These are phyloP conservation scores for Phataginus tetradactyla DNA, from an alignment of 2,797 vertebrate species.

Conservation along the genomic window DNA sequence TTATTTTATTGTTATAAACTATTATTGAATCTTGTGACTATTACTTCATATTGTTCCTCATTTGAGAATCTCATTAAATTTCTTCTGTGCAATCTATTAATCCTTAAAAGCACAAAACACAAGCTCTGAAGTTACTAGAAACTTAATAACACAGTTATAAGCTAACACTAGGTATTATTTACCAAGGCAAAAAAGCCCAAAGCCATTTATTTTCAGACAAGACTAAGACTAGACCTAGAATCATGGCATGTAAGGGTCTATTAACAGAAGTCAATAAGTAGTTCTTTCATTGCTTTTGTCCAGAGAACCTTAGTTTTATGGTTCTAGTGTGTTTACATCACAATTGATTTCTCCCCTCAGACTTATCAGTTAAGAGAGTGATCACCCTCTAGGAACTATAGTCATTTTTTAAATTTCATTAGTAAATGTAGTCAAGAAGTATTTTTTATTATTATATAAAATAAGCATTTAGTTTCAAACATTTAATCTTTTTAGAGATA, in stretches of 20 bases:
- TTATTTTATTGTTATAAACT: neutral
- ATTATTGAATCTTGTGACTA: neutral
- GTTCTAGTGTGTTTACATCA: neutral
- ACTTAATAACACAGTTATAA: neutral
- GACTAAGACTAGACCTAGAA: neutral
- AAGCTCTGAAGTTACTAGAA: constrained; percentile 13
- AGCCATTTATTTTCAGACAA: neutral
- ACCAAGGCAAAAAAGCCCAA: neutral
- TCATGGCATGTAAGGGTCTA: neutral
- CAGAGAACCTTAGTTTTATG: neutral
- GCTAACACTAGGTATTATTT: neutral
- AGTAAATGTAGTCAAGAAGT: neutral
- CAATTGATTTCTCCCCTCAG: neutral
- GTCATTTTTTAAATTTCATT: neutral
- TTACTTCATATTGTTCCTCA: constrained; percentile 1
- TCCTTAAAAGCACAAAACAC: neutral
- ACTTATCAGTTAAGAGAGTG: neutral
- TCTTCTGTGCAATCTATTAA: neutral
- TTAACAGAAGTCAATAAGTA: neutral
- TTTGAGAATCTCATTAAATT: constrained; percentile 35
- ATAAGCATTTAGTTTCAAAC: constrained; percentile 22
- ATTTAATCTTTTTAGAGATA: constrained; percentile 25
- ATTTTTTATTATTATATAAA: neutral
- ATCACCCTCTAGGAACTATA: neutral
- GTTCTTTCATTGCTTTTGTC: neutral